These are phyloP conservation scores for Scaptodrosophila lebanonensis DNA, from an alignment of 1,140 invertebrate species.

Conservation along the genomic window DNA sequence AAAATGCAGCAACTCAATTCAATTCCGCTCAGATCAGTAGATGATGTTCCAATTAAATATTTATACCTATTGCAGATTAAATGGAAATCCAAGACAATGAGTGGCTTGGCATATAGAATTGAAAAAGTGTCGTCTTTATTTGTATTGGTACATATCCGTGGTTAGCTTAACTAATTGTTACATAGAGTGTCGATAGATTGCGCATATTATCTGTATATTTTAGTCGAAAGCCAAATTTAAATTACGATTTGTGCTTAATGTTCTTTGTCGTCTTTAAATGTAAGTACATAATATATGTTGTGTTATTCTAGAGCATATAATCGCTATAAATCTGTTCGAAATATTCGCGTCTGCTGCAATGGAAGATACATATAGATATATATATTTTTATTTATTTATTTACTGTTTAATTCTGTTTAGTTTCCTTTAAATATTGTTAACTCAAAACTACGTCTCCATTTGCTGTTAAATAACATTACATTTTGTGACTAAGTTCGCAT, in stretches of 20 bases:
- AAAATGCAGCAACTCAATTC: slow-evolving; percentile 41
- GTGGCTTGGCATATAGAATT: slow-evolving; percentile 49
- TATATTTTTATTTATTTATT: slow-evolving; percentile 25
- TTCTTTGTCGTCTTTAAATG: slow-evolving; percentile 30
- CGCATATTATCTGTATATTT: slow-evolving; percentile 5
- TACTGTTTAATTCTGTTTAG: slow-evolving; percentile 9
- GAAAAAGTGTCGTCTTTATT: slow-evolving; percentile 53
- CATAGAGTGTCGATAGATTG: slow-evolving; percentile 12
- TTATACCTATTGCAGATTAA: slow-evolving; percentile 52
- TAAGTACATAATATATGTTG: slow-evolving; percentile 14
- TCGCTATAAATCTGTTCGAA: slow-evolving; percentile 69
- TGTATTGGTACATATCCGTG: too few relatives aligned
- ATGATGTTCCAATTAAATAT: slow-evolving; percentile 47
- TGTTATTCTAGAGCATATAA: slow-evolving; percentile 50
- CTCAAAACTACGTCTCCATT: slow-evolving; percentile 41
- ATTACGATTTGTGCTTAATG: slow-evolving; percentile 9
- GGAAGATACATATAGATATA: slow-evolving; percentile 58
- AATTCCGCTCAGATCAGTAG: slow-evolving; percentile 17
- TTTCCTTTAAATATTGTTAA: slow-evolving; percentile 18
- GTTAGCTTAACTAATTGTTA: slow-evolving; percentile 37
- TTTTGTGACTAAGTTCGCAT: slow-evolving; percentile 29
- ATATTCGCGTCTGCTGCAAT: slow-evolving; percentile 70
- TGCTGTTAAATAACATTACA: slow-evolving; percentile 33
- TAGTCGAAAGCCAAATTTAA: too few relatives aligned
- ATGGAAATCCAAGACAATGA: slow-evolving; percentile 42